phyloP scores from a whole-genome alignment of 1,140 invertebrate species.

The Gonioctena quinquepunctata region DNA sequence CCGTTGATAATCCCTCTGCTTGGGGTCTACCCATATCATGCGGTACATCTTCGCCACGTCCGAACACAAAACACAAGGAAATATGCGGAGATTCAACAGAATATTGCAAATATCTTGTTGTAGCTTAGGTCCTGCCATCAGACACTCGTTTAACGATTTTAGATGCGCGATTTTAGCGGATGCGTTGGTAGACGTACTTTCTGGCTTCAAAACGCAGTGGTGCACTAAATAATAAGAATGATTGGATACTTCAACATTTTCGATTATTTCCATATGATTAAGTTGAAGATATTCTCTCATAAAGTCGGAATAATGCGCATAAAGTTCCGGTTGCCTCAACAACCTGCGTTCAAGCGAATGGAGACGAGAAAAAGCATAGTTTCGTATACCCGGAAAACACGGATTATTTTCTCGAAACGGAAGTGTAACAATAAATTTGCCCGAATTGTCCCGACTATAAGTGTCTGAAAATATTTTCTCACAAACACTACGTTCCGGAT shows the following conservation, averaged over 20 bases:
- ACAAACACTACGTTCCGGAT: background rate
- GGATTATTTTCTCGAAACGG: background rate
- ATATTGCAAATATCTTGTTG: constrained; percentile 28
- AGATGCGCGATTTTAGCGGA: background rate
- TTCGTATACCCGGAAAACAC: background rate
- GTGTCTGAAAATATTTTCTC: constrained; percentile 11
- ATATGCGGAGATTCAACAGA: constrained; percentile 49
- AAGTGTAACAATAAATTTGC: constrained; percentile 15
- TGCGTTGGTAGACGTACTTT: constrained; percentile 45
- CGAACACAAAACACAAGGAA: constrained; percentile 41
- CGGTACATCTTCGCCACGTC: constrained; percentile 43
- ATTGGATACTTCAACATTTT: background rate
- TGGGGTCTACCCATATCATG: background rate
- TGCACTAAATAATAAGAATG: constrained; percentile 8
- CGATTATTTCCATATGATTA: background rate
- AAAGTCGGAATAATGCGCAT: background rate
- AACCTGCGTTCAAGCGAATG: background rate
- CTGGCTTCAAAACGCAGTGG: constrained; percentile 39
- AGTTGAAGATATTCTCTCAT: background rate
- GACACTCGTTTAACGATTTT: constrained; percentile 32
- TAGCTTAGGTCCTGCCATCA: constrained; percentile 41
- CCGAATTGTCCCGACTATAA: background rate
- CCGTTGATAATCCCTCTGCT: background rate
- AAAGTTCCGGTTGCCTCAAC: background rate
- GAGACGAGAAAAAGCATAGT: background rate